Evolutionary conservation across 2,888 invertebrate species (phyloP), one percentile per base, ranked within the genome.

Genomic region (Lamellibrachia satsuma): DNA sequence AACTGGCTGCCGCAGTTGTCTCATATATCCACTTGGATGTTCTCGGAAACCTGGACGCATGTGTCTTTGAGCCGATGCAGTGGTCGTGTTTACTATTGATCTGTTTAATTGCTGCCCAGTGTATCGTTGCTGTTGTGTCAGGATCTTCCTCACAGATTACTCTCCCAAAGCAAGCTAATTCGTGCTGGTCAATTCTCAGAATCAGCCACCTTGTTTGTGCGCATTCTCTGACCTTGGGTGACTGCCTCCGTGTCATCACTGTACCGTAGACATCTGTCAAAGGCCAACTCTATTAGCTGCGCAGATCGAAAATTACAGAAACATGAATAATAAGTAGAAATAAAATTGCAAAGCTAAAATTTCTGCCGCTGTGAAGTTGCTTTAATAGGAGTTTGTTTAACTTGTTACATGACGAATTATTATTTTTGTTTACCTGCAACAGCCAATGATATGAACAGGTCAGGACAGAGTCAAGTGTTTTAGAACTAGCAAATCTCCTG

Each of bases 61-160:
- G 22, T 75, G 75, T 75, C 75, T 22, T 75, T 75, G 75, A 22
- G 75, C 75, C 75, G 4, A 75, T 75, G 75, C 75, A 75, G 75
- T 75, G 75, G 75, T 75, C 75, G 22, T 75, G 22, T 75, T 75
- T 75, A 75, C 75, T 75, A 75, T 75, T 75, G 75, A 75, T 75
- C 75, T 75, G 75, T 75, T 75, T 75, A 75, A 75, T 75, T 75
- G 75, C 75, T 75, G 75, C 75, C 75, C n/a, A 75, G 22, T 75
- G 75, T 75, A 75, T 75, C 3, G 75, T 75, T 75, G 75, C 75
- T 75, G 75, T 75, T 75, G 75, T 75, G 75, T 75, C 75, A 39
- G 39, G 22, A 75, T 75, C 75, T 75, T 75, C 22, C 75, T 75
- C 75, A 75, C 75, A 75, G 75, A 75, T 75, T 75, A 75, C 75